Percentiles rank a stretch among this genome's conserved stretches.
These are phyloP conservation scores for Tholera decimalis DNA, from an alignment of 2,888 invertebrate genomes.

Conservation along the genomic window DNA sequence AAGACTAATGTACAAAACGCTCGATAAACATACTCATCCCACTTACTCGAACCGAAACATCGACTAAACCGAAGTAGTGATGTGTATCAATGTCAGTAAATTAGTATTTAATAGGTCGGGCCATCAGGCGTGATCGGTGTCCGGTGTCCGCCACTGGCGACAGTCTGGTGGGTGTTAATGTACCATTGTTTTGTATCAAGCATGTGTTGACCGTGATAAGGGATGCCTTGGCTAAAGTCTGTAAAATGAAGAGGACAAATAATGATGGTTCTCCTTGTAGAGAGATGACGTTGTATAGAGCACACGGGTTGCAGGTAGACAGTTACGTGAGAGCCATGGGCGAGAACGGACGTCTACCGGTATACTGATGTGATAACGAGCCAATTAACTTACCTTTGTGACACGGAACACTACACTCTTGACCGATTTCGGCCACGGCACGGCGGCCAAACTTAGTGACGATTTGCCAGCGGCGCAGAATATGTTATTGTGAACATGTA, in stretches of 20 bases:
- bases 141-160: conserved; percentile 54
- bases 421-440: too few relatives aligned
- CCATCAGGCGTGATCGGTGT: conserved; percentile 58
- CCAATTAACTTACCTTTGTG: too few relatives aligned
- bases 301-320: too few relatives aligned
- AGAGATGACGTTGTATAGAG: too few relatives aligned
- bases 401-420: too few relatives aligned
- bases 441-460: too few relatives aligned
- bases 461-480: too few relatives aligned
- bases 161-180: conserved; percentile 58
- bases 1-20: neutral
- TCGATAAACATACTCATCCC: conserved; percentile 18
- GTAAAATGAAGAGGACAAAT: neutral
- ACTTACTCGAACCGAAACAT: conserved; percentile 38
- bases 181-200: conserved; percentile 49
- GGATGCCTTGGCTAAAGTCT: conserved; percentile 16
- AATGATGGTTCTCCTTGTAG: too few relatives aligned
- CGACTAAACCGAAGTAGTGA: conserved; percentile 55
- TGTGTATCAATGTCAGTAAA: conserved; percentile 61
- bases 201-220: conserved; percentile 38
- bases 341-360: too few relatives aligned
- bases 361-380: too few relatives aligned
- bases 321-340: too few relatives aligned
- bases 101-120: conserved; percentile 67
- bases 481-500: too few relatives aligned